Conservation (phyloP, 2,888 invertebrate species). For the Zonitis immaculata region DNA sequence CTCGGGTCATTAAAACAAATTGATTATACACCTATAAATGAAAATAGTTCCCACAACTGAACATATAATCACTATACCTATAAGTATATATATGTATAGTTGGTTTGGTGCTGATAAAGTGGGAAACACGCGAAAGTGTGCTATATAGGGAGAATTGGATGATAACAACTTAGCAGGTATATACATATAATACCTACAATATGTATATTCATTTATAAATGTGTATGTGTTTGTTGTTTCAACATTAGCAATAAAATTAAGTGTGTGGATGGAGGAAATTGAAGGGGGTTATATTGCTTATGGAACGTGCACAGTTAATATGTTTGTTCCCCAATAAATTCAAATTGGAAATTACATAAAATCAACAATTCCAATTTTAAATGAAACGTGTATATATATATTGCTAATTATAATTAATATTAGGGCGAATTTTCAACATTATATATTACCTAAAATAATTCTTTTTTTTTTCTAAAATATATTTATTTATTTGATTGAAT, state of each 20-base stretch:
- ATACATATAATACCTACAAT: not conserved
- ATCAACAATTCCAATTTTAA: not conserved
- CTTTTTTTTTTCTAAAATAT: too few species aligned
- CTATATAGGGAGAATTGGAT: conserved; percentile 15
- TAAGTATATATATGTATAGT: not conserved
- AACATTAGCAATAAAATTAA: conserved; percentile 40
- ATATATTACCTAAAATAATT: too few species aligned
- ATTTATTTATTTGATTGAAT: not conserved
- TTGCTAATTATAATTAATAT: not conserved
- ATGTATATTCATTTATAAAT: not conserved
- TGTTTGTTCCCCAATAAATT: not conserved
- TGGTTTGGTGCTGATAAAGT: conserved; percentile 14
- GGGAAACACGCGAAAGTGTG: conserved; percentile 20
- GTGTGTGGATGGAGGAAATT: conserved; percentile 36
- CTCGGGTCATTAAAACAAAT: conserved; percentile 16
- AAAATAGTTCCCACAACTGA: too few species aligned
- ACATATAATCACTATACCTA: not conserved
- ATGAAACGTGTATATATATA: not conserved
- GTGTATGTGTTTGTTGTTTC: conserved; percentile 20
- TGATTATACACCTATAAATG: too few species aligned
- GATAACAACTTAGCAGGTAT: conserved; percentile 16
- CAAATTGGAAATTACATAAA: conserved; percentile 1
- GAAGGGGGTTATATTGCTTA: conserved; percentile 5
- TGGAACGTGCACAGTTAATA: not conserved
- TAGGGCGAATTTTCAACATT: too few species aligned